These are phyloP conservation scores for Albula goreensis DNA, from an alignment of 2,113 vertebrate species.

Conservation along the genomic window DNA sequence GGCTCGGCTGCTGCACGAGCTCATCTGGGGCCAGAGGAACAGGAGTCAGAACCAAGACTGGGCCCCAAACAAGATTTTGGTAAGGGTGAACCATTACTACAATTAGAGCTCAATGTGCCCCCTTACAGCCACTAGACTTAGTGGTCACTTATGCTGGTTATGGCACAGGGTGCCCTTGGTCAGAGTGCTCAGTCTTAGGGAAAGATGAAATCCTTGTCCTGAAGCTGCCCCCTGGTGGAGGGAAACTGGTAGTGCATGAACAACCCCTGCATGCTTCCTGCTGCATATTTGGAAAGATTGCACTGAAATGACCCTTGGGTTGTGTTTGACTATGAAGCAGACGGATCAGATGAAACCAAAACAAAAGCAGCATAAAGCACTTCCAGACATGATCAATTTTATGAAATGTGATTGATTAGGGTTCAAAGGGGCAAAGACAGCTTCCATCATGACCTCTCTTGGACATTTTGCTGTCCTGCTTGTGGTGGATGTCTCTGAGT, in stretches of 20 bases:
- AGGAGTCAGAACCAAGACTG: conserved; percentile 11
- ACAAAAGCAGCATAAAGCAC: neutral
- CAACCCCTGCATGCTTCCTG: conserved; percentile 6
- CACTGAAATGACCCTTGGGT: neutral
- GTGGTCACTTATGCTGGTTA: too few species aligned
- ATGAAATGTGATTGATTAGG: neutral
- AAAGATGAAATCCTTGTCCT: neutral
- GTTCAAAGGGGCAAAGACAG: neutral
- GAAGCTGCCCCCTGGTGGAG: neutral
- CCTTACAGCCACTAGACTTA: too few species aligned
- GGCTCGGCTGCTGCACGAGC: conserved; percentile 88
- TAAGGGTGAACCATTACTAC: too few species aligned
- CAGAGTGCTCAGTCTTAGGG: neutral
- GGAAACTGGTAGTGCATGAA: conserved; percentile 6
- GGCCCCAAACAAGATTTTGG: too few species aligned
- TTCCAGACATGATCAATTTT: neutral
- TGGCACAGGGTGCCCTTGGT: too few species aligned
- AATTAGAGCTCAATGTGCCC: too few species aligned
- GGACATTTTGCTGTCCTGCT: neutral
- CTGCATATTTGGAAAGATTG: neutral
- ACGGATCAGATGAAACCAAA: neutral
- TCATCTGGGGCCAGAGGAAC: conserved; percentile 70
- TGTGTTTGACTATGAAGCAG: neutral
- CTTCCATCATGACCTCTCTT: neutral
- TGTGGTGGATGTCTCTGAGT: neutral